Base-by-base conservation (phyloP, 2,797 vertebrate species). In the Acipenser ruthenus region DNA sequence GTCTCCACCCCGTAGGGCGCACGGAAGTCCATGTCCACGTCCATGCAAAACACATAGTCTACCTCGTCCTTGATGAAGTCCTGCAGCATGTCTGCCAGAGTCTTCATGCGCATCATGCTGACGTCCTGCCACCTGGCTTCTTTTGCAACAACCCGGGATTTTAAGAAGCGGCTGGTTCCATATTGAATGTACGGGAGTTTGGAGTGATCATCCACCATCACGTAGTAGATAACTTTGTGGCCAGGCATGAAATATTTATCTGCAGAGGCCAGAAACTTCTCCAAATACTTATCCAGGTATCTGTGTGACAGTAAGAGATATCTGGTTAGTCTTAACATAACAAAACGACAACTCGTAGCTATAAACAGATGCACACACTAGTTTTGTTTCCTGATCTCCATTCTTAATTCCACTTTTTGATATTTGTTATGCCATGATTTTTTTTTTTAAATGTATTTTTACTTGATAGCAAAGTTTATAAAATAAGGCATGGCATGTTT, bases 41-140 rank as follows among this genome's bases (percentile, higher is more conserved):
- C 80, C 76, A 79, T 80, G 68, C 75, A 75, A 64, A 81, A 83
- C 13, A 78, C 67, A 47, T 75, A 82, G 51, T 79, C 75, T 8
- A 72, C 77, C 66, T 82, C 75, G 2, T 71, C 55, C 1, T 65
- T 65, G 63, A 75, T 76, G 15, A 70, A 69, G 1, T 6, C 23
- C 2, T 49, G 50, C 1, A 74, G 53, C 6, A 77, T 72, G 0
- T 80, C 73, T 1, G 63, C 64, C 3, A 76, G 72, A 12, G 3
- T 69, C 66, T 73, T 75, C 79, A 79, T 79, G n/a, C 65, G 47
- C 68, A 73, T 76, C 80, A 76, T 78, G 1, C 75, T 82, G 61
- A 79, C 7, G 49, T 80, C 77, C 55, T 81, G 77, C 79, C 75
- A 81, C 56, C 75, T 68, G 2, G 6, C 50, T 18, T 73, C 53